These are phyloP conservation scores for Whitmania pigra DNA, from an alignment of 1,140 invertebrate species.

Conservation along the genomic window DNA sequence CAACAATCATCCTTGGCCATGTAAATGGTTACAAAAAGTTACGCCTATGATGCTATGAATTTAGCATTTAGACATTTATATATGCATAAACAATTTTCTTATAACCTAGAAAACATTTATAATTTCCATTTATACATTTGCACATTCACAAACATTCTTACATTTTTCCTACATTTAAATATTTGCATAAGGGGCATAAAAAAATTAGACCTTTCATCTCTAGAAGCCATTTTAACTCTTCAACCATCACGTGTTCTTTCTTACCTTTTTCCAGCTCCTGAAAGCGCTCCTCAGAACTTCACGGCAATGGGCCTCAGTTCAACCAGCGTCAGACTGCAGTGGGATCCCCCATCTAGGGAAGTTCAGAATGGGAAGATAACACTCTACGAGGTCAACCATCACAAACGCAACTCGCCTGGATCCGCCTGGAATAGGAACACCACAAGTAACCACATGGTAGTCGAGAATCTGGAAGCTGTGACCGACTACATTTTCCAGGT, in stretches of 20 bases:
- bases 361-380: conserved; percentile 84
- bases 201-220: no score
- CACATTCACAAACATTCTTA: no score
- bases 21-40: no score
- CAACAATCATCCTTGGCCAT: no score
- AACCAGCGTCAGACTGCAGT: conserved; percentile 43
- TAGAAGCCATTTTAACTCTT: neutral
- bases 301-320: conserved; percentile 36
- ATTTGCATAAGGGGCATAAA: no score
- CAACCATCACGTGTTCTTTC: no score
- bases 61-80: no score
- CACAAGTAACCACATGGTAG: conserved; percentile 64
- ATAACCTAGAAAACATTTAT: neutral
- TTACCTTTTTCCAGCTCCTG: conserved; percentile 34
- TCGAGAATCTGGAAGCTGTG: conserved; percentile 82
- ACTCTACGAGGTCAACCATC: conserved; percentile 81
- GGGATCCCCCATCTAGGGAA: conserved; percentile 73
- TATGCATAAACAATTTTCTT: neutral
- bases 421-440: conserved; percentile 66
- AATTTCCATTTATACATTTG: no score
- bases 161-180: no score
- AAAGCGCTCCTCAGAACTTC: conserved; percentile 47
- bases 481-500: conserved; percentile 89
- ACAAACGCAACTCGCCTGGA: conserved; percentile 72
- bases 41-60: no score